phyloP scores from a whole-genome alignment of 2,888 invertebrate species.

The Clusia tigrina region DNA sequence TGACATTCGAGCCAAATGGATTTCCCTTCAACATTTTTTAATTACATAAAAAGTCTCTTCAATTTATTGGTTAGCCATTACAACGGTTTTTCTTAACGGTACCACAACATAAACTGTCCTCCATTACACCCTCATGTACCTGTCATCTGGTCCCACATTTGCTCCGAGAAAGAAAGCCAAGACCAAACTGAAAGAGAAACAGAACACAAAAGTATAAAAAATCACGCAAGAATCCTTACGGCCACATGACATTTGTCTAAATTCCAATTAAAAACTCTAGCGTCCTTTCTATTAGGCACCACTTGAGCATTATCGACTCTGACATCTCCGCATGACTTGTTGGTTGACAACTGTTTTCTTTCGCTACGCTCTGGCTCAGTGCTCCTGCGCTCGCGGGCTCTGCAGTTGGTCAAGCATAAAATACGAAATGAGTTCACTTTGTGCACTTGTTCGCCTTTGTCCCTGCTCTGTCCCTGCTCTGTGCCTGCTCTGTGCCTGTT shows the following conservation, averaged over 20 bases:
- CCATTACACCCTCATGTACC: constrained; percentile 33
- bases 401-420: constrained; percentile 13
- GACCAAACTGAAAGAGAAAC: constrained; percentile 35
- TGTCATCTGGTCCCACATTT: constrained; percentile 37
- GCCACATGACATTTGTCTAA: constrained; percentile 48
- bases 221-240: constrained; percentile 54
- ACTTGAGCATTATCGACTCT: constrained; percentile 46
- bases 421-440: constrained; percentile 39
- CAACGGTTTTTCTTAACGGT: constrained; percentile 43
- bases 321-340: constrained; percentile 50
- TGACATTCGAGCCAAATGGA: not conserved
- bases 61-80: not conserved
- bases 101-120: constrained; percentile 42
- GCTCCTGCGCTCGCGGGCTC: too few relatives aligned
- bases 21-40: not conserved
- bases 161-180: constrained; percentile 41
- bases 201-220: constrained; percentile 17
- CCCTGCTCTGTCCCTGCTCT: not conserved
- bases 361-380: not conserved
- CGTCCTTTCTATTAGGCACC: constrained; percentile 32
- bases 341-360: constrained; percentile 53
- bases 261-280: constrained; percentile 49
- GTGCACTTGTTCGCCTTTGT: not conserved
- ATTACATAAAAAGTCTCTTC: not conserved
- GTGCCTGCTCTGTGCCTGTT: too few relatives aligned